Conservation (phyloP, 2,113 vertebrate genomes). For the Vireo altiloquus region DNA sequence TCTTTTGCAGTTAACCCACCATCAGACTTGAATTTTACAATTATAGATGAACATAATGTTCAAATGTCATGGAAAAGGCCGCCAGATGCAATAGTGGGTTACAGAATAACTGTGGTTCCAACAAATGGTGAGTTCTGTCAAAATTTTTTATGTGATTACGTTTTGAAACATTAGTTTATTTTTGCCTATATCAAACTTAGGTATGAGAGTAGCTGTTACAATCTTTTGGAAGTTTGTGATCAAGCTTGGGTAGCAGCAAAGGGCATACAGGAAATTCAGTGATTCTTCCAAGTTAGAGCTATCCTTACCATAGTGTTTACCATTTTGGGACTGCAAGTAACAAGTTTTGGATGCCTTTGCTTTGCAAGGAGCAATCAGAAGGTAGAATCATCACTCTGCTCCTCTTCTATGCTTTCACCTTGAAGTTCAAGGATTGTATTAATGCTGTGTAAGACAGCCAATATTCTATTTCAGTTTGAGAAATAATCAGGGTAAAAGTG, state of each 20-base stretch:
- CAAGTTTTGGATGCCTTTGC: neutral
- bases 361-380: neutral
- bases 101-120: slow-evolving; percentile 86
- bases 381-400: neutral
- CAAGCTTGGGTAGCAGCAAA: neutral
- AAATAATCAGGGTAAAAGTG: neutral
- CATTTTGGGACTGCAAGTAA: neutral
- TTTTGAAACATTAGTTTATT: neutral
- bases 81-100: slow-evolving; percentile 83
- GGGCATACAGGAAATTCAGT: neutral
- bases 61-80: slow-evolving; percentile 90
- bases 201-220: neutral
- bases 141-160: neutral
- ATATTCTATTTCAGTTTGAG: neutral
- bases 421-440: neutral
- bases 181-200: neutral
- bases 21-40: slow-evolving; percentile 93
- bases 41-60: slow-evolving; percentile 93
- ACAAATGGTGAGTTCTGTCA: slow-evolving; percentile 80
- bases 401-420: neutral
- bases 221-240: neutral
- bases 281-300: neutral
- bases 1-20: slow-evolving; percentile 89
- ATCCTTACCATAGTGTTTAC: neutral
- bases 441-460: neutral